A percentile compares a stretch with the other conserved stretches of the same genome.
Evolutionary conservation across 2,888 invertebrate species (phyloP).

Genomic region (Homarus gammarus): DNA sequence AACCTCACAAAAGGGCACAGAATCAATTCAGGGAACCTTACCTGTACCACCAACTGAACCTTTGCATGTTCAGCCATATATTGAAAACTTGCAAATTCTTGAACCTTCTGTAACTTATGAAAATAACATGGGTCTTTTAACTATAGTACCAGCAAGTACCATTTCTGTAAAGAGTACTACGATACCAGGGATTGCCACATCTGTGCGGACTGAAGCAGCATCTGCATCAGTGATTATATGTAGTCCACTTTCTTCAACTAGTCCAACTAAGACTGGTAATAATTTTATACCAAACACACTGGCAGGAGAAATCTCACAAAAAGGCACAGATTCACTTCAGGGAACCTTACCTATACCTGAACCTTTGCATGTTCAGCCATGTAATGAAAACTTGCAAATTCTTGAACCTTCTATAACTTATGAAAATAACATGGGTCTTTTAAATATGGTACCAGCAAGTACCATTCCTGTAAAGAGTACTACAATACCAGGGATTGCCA

Average conservation of each 20-base stretch:
- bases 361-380: constrained; percentile 1
- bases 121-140: background rate
- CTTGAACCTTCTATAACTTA: background rate
- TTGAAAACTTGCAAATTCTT: background rate
- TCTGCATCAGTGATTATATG: background rate
- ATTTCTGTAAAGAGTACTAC: constrained; percentile 5
- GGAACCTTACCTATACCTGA: background rate
- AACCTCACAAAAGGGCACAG: background rate
- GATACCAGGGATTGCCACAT: constrained; percentile 26
- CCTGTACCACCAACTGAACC: background rate
- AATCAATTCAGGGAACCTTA: background rate
- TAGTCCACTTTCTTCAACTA: background rate
- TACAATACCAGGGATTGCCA: constrained; percentile 31
- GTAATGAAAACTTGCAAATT: background rate
- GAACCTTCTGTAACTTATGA: background rate
- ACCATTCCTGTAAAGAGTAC: background rate
- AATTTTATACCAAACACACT: background rate
- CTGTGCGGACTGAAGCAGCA: background rate
- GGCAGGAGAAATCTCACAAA: background rate
- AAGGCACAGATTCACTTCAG: background rate
- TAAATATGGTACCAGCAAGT: background rate
- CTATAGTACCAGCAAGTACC: background rate
- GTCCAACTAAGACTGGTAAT: background rate
- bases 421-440: background rate
- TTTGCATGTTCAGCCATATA: background rate